Percentiles rank a stretch among this genome's conserved stretches.
Conservation (phyloP, 2,113 vertebrate genomes). For the Benitochromis conjunctus region DNA sequence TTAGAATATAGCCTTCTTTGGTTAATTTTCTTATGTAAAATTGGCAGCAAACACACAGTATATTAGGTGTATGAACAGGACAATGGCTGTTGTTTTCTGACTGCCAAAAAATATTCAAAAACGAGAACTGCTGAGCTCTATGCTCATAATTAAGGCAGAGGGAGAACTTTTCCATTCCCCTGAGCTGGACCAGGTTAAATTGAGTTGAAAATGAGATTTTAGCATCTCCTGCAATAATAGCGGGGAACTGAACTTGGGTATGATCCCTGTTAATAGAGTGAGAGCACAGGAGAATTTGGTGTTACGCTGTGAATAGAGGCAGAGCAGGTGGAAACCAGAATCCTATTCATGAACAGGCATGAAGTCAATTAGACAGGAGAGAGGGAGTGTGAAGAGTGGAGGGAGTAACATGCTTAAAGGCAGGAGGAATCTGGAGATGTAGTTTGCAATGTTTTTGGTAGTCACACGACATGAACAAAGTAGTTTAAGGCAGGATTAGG, state of each 20-base stretch:
- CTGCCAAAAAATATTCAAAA: neutral
- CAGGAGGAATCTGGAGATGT: constrained; percentile 3
- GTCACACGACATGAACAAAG: constrained; percentile 9
- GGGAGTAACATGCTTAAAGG: constrained; percentile 21
- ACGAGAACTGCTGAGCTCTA: neutral
- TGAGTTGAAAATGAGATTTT: constrained; percentile 82
- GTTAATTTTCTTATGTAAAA: neutral
- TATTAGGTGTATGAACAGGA: neutral
- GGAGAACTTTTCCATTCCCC: constrained; percentile 46
- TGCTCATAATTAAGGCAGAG: constrained; percentile 58
- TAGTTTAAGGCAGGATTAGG: neutral
- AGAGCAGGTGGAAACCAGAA: constrained; percentile 76
- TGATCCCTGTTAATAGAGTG: constrained; percentile 81
- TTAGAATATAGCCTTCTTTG: neutral
- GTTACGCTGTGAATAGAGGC: constrained; percentile 73
- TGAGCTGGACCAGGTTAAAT: constrained; percentile 76
- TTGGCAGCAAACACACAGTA: neutral
- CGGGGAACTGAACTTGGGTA: constrained; percentile 71
- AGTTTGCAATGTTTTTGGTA: neutral
- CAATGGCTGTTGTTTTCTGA: neutral
- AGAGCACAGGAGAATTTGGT: constrained; percentile 78
- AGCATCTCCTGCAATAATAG: constrained; percentile 76
- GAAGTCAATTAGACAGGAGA: constrained; percentile 77
- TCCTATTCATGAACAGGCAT: constrained; percentile 77
- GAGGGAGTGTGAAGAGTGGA: constrained; percentile 65